A percentile compares a stretch with the other conserved stretches of the same genome.
Conservation (phyloP, 2,888 invertebrate genomes). For the Rhagonycha fulva region DNA sequence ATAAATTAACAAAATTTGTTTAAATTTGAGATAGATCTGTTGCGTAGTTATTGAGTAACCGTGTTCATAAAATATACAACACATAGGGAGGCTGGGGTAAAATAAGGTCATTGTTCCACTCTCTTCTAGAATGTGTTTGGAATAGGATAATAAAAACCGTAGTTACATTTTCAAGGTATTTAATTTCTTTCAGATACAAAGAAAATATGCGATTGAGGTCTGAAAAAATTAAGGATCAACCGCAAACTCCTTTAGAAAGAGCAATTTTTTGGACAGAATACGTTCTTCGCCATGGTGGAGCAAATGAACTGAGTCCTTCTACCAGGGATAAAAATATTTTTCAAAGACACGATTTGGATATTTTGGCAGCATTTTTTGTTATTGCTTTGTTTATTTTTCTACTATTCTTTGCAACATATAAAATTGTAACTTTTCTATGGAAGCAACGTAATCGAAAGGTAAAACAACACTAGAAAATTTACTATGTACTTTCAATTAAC, state of each 20-base stretch:
- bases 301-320: constrained; percentile 19
- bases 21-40: not conserved
- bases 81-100: too few relatives aligned
- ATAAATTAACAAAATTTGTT: not conserved
- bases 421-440: not conserved
- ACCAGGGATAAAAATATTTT: constrained; percentile 20
- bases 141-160: too few relatives aligned
- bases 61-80: too few relatives aligned
- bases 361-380: not conserved
- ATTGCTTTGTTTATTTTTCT: not conserved
- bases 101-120: too few relatives aligned
- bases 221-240: constrained; percentile 29
- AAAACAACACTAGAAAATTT: too few relatives aligned
- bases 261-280: constrained; percentile 34
- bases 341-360: not conserved
- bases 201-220: constrained; percentile 28
- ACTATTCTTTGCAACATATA: not conserved
- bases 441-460: not conserved
- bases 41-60: too few relatives aligned
- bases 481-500: too few relatives aligned
- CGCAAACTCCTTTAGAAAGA: constrained; percentile 28
- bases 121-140: too few relatives aligned
- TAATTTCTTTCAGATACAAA: constrained; percentile 26
- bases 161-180: not conserved
- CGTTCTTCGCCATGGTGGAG: constrained; percentile 23